Percentiles rank a stretch among this genome's conserved stretches.
Conservation (phyloP, 2,113 vertebrate species). For the Rana temporaria region DNA sequence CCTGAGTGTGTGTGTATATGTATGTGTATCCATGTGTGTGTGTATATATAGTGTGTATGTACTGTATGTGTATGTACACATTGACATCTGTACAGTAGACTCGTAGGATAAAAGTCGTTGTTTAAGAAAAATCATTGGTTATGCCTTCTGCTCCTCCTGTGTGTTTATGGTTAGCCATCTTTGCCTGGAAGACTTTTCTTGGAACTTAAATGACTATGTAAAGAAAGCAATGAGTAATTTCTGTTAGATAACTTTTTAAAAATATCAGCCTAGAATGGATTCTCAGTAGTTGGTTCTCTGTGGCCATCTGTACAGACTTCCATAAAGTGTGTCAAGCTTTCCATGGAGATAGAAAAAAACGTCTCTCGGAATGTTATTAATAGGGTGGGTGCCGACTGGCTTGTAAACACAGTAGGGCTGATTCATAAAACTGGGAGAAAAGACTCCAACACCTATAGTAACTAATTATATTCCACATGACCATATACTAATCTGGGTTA, state of each 20-base stretch:
- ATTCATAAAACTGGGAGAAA: too few species aligned
- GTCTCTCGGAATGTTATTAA: conserved; percentile 42
- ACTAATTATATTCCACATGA: too few species aligned
- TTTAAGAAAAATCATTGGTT: background rate
- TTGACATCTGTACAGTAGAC: background rate
- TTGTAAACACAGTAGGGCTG: conserved; percentile 1
- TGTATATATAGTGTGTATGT: background rate
- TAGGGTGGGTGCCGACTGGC: conserved; percentile 11
- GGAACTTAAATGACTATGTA: conserved; percentile 35
- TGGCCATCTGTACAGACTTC: conserved; percentile 26
- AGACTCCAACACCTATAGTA: too few species aligned
- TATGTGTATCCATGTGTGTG: too few species aligned
- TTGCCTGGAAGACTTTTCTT: conserved; percentile 49
- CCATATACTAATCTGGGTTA: too few species aligned
- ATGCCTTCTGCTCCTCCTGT: conserved; percentile 6
- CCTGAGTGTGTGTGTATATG: too few species aligned
- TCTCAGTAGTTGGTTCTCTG: conserved; percentile 23
- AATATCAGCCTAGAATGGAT: conserved; percentile 30
- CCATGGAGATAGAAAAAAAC: conserved; percentile 32
- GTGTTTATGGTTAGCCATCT: conserved; percentile 40
- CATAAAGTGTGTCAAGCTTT: conserved; percentile 42
- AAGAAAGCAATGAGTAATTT: conserved; percentile 52
- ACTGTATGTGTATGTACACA: background rate
- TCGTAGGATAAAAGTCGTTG: background rate
- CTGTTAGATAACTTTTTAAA: conserved; percentile 44